Percentiles rank a stretch among this genome's conserved stretches.
Evolutionary conservation across 2,888 invertebrate genomes (phyloP).

Genomic region (Agonopterix heracliana): DNA sequence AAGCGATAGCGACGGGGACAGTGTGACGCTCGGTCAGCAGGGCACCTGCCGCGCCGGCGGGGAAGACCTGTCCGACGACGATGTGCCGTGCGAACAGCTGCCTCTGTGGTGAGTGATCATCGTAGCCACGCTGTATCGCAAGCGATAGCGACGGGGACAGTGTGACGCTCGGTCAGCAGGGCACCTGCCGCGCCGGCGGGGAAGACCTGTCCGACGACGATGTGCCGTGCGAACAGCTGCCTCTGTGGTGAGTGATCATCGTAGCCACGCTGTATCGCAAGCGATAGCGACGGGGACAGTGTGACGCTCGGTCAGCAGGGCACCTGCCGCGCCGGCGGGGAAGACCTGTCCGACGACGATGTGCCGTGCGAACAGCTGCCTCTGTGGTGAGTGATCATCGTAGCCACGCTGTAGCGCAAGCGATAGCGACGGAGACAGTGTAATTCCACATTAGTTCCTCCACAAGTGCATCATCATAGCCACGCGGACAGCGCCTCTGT

Average conservation of each 20-base stretch:
- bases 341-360: constrained; percentile 35
- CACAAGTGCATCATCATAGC: too few relatives aligned
- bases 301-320: constrained; percentile 38
- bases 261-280: constrained; percentile 45
- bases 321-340: constrained; percentile 25
- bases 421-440: constrained; percentile 56
- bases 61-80: too few relatives aligned
- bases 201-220: constrained; percentile 36
- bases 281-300: constrained; percentile 58
- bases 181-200: constrained; percentile 26
- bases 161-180: constrained; percentile 36
- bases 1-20: too few relatives aligned
- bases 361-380: constrained; percentile 44
- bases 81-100: too few relatives aligned
- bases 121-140: too few relatives aligned
- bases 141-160: constrained; percentile 61
- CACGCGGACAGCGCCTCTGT: not conserved
- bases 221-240: constrained; percentile 41
- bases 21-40: too few relatives aligned
- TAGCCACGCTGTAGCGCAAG: constrained; percentile 48
- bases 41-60: too few relatives aligned
- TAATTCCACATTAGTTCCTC: too few relatives aligned
- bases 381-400: constrained; percentile 39
- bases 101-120: too few relatives aligned
- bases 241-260: constrained; percentile 44